Evolutionary conservation across 2,113 vertebrate genomes (phyloP).

Genomic region (Narcine bancroftii): DNA sequence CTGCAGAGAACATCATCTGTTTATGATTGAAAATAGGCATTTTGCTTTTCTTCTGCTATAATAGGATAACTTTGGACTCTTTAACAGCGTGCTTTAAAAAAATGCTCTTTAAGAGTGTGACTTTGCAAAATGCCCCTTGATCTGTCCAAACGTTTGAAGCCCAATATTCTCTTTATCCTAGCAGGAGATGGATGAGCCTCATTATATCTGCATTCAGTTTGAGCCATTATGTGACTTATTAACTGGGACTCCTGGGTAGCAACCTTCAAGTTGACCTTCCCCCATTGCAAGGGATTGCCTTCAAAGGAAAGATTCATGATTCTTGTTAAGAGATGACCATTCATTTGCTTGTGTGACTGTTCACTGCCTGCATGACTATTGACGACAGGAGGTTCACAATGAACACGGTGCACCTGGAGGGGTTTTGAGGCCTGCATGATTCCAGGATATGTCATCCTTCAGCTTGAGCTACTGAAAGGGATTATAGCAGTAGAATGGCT

Average conservation of each 20-base stretch:
- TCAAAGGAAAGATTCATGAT: not conserved
- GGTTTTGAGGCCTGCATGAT: not conserved
- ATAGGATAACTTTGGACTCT: not conserved
- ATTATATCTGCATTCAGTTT: not conserved
- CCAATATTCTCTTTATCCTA: not conserved
- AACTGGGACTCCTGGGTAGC: not conserved
- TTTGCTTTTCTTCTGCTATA: not conserved
- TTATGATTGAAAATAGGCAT: not conserved
- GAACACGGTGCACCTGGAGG: not conserved
- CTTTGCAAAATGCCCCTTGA: not conserved
- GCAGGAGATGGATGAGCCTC: not conserved
- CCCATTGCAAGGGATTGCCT: not conserved
- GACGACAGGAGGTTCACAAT: not conserved
- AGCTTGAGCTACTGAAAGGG: not conserved
- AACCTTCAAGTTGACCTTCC: not conserved
- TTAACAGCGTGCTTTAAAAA: not conserved
- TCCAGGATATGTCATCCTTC: not conserved
- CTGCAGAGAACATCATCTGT: not conserved
- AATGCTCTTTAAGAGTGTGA: not conserved
- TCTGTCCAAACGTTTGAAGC: not conserved
- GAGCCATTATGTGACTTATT: not conserved
- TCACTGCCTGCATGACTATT: not conserved
- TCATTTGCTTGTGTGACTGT: not conserved
- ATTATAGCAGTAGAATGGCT: not conserved
- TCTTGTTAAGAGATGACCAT: not conserved